Evolutionary conservation across 2,113 vertebrate genomes (phyloP).

Genomic region (Bubo bubo): DNA sequence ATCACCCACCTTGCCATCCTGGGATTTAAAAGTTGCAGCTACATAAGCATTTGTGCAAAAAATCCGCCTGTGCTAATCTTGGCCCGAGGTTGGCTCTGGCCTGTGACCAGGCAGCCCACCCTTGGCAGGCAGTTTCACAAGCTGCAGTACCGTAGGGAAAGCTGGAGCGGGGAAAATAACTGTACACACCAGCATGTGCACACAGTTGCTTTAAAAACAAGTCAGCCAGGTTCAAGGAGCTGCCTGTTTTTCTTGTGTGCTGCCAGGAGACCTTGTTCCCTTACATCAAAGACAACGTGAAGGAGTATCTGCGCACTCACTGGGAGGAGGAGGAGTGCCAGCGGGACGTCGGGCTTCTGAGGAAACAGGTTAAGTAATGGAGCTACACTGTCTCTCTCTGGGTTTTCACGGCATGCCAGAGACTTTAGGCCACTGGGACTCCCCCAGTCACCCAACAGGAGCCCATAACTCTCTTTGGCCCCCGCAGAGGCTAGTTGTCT

Average conservation of each 20-base stretch:
- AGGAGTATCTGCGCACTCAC: conserved; percentile 87
- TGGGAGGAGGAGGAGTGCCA: conserved; percentile 97
- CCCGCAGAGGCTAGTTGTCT: background rate
- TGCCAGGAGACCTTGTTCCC: conserved; percentile 91
- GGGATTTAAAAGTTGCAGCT: background rate
- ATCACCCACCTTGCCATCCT: background rate
- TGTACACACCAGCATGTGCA: accelerated
- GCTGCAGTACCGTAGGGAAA: background rate
- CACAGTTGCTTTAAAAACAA: background rate
- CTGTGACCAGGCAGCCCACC: background rate
- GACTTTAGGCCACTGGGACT: background rate
- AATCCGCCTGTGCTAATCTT: background rate
- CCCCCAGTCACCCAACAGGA: background rate
- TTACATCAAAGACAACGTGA: conserved; percentile 90
- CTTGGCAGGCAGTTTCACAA: background rate
- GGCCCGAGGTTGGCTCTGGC: background rate
- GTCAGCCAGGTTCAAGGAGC: background rate
- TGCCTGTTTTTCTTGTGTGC: background rate
- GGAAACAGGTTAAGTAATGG: conserved; percentile 87
- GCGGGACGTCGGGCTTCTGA: conserved; percentile 87
- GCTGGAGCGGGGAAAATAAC: background rate
- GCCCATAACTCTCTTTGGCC: background rate
- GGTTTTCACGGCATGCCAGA: background rate
- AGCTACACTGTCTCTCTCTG: accelerated
- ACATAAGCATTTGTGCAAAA: background rate